Percentiles rank a stretch among this genome's conserved stretches.
These are phyloP conservation scores for Cheirogaleus medius DNA, from an alignment of 2,113 vertebrate genomes.

Conservation along the genomic window DNA sequence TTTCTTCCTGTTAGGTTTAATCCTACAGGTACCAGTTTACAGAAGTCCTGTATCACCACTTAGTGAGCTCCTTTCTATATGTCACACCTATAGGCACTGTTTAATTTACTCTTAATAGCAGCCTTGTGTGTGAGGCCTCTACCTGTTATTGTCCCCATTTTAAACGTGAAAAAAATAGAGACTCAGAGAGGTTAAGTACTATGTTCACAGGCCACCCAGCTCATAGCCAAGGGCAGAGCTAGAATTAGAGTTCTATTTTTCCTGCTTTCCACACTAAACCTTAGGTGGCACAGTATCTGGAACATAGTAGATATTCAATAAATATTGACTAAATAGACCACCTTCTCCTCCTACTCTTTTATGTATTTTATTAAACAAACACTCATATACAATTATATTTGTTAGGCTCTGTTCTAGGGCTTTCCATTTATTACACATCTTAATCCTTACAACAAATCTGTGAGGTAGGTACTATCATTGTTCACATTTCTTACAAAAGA, in stretches of 20 bases:
- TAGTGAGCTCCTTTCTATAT: not conserved
- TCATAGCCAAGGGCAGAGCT: not conserved
- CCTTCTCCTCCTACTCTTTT: not conserved
- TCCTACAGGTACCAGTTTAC: not conserved
- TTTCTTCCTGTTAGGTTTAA: not conserved
- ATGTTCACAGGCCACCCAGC: not conserved
- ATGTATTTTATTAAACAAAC: not conserved
- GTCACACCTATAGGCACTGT: not conserved
- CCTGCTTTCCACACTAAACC: not conserved
- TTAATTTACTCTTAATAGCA: not conserved
- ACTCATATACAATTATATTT: not conserved
- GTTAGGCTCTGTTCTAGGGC: not conserved
- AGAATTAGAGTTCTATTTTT: not conserved
- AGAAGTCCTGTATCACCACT: not conserved
- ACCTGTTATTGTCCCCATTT: not conserved
- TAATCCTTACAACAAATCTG: constrained; percentile 1
- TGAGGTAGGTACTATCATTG: not conserved
- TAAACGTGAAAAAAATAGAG: constrained; percentile 3
- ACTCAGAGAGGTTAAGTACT: not conserved
- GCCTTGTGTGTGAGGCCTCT: not conserved
- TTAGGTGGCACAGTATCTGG: not conserved
- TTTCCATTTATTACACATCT: constrained; percentile 35
- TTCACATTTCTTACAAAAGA: constrained; percentile 9
- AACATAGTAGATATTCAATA: not conserved
- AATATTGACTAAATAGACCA: not conserved